These are phyloP conservation scores for Capitulum mitella DNA, from an alignment of 2,888 invertebrate species.

Conservation along the genomic window DNA sequence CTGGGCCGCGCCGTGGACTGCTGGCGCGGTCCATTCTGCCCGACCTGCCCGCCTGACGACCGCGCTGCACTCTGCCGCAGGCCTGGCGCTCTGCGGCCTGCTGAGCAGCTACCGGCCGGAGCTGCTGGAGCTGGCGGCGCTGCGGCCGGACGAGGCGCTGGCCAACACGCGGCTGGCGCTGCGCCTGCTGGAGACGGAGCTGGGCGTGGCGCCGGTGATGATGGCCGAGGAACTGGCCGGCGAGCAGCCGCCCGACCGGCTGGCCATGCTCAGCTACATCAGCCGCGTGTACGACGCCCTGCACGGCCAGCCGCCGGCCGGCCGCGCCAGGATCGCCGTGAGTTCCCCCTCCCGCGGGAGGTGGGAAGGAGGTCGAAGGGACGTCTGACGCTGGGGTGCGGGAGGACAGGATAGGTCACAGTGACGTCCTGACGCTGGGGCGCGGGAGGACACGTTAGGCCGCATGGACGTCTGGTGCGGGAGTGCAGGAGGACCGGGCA, in stretches of 20 bases:
- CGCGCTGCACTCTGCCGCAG: slow-evolving; percentile 39
- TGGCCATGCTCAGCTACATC: slow-evolving; percentile 71
- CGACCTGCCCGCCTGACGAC: no score
- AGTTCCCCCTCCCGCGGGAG: no score
- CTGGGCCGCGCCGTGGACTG: no score
- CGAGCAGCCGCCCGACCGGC: slow-evolving; percentile 58
- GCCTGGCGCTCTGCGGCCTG: slow-evolving; percentile 62
- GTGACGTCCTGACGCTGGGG: no score
- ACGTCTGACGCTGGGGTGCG: no score
- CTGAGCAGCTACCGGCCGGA: slow-evolving; percentile 83
- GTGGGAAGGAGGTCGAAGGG: no score
- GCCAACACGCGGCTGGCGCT: slow-evolving; percentile 70
- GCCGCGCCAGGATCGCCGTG: slow-evolving; percentile 49
- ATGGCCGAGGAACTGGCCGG: slow-evolving; percentile 66
- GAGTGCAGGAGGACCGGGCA: no score
- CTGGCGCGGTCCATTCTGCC: no score
- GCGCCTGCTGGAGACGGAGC: slow-evolving; percentile 72
- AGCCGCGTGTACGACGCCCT: slow-evolving; percentile 83
- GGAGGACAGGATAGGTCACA: no score
- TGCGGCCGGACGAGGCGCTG: slow-evolving; percentile 55
- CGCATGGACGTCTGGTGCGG: no score
- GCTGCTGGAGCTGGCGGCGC: slow-evolving; percentile 55
- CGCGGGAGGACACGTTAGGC: no score
- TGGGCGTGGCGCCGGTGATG: slow-evolving; percentile 55
- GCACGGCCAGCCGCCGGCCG: slow-evolving; percentile 59